Evolutionary conservation across 2,888 invertebrate genomes (phyloP).

Genomic region (Caenorhabditis sinica): DNA sequence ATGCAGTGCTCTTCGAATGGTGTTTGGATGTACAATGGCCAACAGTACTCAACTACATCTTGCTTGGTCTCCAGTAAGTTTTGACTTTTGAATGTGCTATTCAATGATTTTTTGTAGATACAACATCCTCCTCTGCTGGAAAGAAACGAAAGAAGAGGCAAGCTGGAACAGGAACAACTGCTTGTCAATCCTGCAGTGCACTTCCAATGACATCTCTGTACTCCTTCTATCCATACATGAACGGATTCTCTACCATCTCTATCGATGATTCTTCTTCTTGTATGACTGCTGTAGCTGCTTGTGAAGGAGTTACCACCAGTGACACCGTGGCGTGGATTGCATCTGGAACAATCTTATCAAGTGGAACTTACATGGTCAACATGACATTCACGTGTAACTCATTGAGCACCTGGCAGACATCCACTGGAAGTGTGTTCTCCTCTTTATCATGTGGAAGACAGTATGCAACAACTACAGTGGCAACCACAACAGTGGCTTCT

Average conservation of each 20-base stretch:
- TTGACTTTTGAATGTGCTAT: background rate
- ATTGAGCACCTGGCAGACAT: constrained; percentile 52
- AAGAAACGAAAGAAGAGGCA: constrained; percentile 60
- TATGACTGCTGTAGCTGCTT: constrained; percentile 49
- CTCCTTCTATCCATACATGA: constrained; percentile 57
- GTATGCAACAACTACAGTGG: constrained; percentile 46
- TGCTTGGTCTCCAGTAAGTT: constrained; percentile 57
- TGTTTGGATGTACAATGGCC: constrained; percentile 41
- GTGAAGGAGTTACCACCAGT: constrained; percentile 40
- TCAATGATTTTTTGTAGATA: constrained; percentile 2
- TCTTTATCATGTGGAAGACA: constrained; percentile 59
- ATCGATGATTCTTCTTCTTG: constrained; percentile 48
- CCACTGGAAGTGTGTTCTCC: constrained; percentile 41
- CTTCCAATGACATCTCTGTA: constrained; percentile 54
- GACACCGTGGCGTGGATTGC: constrained; percentile 56
- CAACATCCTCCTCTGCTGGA: constrained; percentile 31
- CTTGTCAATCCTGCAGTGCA: constrained; percentile 54
- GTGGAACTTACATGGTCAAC: constrained; percentile 42
- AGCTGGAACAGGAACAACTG: constrained; percentile 56
- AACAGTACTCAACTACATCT: constrained; percentile 27
- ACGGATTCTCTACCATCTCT: constrained; percentile 53
- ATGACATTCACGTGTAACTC: constrained; percentile 64
- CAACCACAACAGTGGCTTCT: constrained; percentile 56
- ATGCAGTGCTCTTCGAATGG: constrained; percentile 36
- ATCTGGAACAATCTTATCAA: constrained; percentile 41